phyloP scores from a whole-genome alignment of 2,797 vertebrate genomes.

The Oceanodroma leucorhoa region DNA sequence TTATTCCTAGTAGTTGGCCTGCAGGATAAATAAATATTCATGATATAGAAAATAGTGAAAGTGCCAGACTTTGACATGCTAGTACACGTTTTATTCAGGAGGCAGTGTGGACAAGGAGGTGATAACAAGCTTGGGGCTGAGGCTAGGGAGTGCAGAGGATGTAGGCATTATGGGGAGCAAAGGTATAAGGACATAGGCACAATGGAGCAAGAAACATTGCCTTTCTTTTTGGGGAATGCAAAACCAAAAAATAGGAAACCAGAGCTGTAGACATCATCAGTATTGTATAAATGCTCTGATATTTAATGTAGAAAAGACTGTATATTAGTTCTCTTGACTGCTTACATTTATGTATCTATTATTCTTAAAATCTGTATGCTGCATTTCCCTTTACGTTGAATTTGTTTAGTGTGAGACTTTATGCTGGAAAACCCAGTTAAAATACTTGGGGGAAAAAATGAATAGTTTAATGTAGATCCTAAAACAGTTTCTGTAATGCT shows the following conservation, averaged over 20 bases:
- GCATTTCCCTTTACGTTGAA: neutral
- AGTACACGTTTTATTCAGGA: neutral
- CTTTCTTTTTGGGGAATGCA: neutral
- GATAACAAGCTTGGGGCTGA: neutral
- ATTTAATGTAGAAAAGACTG: neutral
- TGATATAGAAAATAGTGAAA: neutral
- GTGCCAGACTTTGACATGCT: neutral
- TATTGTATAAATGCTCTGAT: neutral
- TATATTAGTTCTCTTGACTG: neutral
- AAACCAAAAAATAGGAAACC: neutral
- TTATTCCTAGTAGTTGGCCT: neutral
- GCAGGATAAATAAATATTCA: neutral
- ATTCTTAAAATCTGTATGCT: conserved; percentile 18
- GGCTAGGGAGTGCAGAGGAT: neutral
- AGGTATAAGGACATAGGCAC: neutral
- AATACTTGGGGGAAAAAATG: neutral
- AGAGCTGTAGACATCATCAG: neutral
- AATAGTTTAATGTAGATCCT: neutral
- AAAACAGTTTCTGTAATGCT: neutral
- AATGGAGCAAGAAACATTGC: neutral
- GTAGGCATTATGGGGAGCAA: neutral
- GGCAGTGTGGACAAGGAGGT: neutral
- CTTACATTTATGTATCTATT: conserved; percentile 13
- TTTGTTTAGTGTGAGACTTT: neutral
- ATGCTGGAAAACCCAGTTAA: neutral